Base-by-base conservation (phyloP, 2,113 vertebrate species). In the Heterochromis multidens region DNA sequence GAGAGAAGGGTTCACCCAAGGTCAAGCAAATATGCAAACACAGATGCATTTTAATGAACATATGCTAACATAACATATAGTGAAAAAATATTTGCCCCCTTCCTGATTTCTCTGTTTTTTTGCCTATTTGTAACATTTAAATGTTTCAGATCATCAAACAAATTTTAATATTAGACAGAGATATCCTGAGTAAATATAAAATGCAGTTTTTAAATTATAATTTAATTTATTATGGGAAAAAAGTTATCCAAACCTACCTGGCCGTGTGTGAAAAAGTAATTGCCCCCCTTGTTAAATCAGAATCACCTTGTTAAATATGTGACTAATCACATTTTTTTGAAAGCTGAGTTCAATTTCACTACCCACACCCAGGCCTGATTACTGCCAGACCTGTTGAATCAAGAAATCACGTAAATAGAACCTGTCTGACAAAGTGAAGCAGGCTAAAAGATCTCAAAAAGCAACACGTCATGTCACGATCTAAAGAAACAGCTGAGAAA, bases 1-100 rank as follows among this genome's bases (percentile, higher is more conserved):
- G 80, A 79, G 82, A 87, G 58, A 83, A 67, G 84, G 91, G 87
- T 87, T 86, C 83, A 87, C 87, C 77, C 77, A 46, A 81, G 80
- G 43, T 63, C n/a, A 58, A 37, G 58, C 77, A 83, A 79, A 82
- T 12, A 78, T 21, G 16, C 62, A 80, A 49, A 77, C 62, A 65
- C 60, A 33, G 72, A 16, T 60, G 72, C 83, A 79, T 87, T 77
- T 87, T 87, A 89, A 92, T 89, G 65, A 87, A 81, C 88, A 63
- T 82, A 60, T 58, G 33, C 62, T 79, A 86, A 87, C 31, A 43
- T 85, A 84, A 54, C 77, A 88, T 85, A 61, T 78, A 80, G 43
- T 78, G 40, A 70, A 81, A 83, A 76, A 65, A n/a, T 63, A 63
- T 58, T 77, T 31, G 59, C 25, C n/a, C n/a, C 37, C 37, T 27